Evolutionary conservation across 2,888 invertebrate genomes (phyloP).

Genomic region (Dicyrtoma fusca): DNA sequence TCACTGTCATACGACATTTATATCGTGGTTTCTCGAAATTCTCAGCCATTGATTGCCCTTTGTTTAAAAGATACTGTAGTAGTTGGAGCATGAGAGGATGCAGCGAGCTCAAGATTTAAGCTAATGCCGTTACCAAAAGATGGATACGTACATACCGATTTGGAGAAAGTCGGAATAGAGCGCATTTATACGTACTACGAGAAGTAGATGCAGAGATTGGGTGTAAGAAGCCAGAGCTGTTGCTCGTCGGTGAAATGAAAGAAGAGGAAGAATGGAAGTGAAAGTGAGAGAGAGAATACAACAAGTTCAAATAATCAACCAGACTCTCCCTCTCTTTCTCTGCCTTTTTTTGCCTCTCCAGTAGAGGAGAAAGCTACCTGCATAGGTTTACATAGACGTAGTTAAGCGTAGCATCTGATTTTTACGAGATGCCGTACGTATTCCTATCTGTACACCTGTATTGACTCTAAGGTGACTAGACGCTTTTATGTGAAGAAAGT

Average conservation of each 20-base stretch:
- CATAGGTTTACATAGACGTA: no score
- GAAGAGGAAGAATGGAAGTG: background rate
- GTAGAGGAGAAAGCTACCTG: background rate
- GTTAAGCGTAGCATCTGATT: no score
- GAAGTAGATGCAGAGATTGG: background rate
- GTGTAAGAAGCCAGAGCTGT: slow-evolving; percentile 3
- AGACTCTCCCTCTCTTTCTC: background rate
- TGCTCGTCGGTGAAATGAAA: background rate
- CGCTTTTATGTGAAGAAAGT: slow-evolving; percentile 15
- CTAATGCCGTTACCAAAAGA: no score
- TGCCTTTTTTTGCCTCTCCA: background rate
- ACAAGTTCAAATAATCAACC: background rate
- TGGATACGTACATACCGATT: background rate
- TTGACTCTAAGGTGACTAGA: background rate
- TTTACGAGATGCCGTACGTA: no score
- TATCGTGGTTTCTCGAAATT: no score
- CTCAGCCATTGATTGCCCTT: no score
- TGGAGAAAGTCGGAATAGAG: background rate
- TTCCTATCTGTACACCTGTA: no score
- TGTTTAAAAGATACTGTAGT: no score
- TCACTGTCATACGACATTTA: no score
- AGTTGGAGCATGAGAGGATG: no score
- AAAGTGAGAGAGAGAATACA: background rate
- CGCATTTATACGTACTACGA: background rate
- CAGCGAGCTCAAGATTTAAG: no score